These are phyloP conservation scores for Nebria brevicollis DNA, from an alignment of 2,888 invertebrate genomes.

Conservation along the genomic window DNA sequence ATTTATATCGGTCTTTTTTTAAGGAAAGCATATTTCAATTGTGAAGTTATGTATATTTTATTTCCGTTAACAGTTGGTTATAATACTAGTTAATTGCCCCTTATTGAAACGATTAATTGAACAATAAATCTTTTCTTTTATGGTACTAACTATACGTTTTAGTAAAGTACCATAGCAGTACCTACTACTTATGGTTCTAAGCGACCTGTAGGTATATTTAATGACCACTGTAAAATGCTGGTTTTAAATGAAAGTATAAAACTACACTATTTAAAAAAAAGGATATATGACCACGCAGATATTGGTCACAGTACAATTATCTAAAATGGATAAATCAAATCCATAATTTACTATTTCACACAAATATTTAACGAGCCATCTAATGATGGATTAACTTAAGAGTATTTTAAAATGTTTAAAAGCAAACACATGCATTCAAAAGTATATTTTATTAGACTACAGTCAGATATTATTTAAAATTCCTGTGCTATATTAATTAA, in stretches of 20 bases:
- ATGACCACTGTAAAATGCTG: not conserved
- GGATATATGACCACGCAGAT: not conserved
- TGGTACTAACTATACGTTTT: conserved; percentile 21
- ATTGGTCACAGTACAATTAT: too few relatives aligned
- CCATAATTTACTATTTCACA: too few relatives aligned
- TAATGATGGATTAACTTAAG: too few relatives aligned
- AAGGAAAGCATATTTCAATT: not conserved
- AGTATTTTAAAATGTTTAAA: too few relatives aligned
- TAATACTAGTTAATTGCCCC: conserved; percentile 36
- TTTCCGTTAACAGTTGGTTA: not conserved
- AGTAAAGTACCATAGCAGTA: not conserved
- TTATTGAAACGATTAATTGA: conserved; percentile 39
- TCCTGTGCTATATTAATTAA: too few relatives aligned
- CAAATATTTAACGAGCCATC: too few relatives aligned
- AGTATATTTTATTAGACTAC: too few relatives aligned
- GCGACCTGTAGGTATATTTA: conserved; percentile 1
- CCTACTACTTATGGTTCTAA: not conserved
- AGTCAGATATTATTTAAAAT: too few relatives aligned
- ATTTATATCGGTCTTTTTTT: too few relatives aligned
- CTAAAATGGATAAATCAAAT: too few relatives aligned
- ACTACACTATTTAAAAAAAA: not conserved
- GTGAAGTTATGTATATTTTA: not conserved
- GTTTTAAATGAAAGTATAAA: not conserved
- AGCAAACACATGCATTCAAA: too few relatives aligned
- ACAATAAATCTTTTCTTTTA: conserved; percentile 38